Conservation (phyloP, 2,888 invertebrate species). For the Ormyrus thymus region DNA sequence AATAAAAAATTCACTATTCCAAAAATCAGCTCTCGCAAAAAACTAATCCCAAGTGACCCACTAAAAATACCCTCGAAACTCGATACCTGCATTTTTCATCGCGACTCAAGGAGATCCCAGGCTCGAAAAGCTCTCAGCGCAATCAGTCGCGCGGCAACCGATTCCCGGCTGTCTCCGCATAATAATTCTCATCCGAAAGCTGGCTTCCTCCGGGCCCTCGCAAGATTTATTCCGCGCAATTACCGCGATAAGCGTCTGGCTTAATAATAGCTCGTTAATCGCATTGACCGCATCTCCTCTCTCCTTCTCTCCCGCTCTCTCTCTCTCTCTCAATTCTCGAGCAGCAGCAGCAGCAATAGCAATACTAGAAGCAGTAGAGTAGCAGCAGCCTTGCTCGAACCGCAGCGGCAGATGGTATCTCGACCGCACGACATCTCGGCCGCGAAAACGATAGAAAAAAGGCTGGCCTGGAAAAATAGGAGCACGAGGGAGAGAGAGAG, state of each 20-base stretch:
- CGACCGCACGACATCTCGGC: conserved; percentile 22
- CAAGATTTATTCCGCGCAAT: conserved; percentile 69
- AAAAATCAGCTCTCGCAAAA: no score
- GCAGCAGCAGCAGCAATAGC: no score
- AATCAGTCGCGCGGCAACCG: no score
- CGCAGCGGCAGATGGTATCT: conserved; percentile 29
- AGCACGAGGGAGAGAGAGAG: background rate
- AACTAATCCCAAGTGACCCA: no score
- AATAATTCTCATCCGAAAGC: conserved; percentile 13
- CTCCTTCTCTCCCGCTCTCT: conserved; percentile 3
- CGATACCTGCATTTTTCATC: no score
- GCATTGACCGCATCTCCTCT: conserved; percentile 59
- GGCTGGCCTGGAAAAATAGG: conserved; percentile 10
- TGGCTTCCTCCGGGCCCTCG: conserved; percentile 7
- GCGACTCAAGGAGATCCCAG: no score
- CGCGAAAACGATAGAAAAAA: background rate
- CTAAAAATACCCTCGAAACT: no score
- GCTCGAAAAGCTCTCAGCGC: no score
- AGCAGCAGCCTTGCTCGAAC: background rate
- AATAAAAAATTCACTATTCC: no score
- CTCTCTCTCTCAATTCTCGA: no score
- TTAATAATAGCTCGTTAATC: conserved; percentile 71
- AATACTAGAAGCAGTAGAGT: no score
- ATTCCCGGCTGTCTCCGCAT: background rate
- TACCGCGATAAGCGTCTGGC: conserved; percentile 66